A percentile compares a stretch with the other conserved stretches of the same genome.
Evolutionary conservation across 92 coral and sea anemone species (phyloP).

Genomic region (Galaxea fascicularis): DNA sequence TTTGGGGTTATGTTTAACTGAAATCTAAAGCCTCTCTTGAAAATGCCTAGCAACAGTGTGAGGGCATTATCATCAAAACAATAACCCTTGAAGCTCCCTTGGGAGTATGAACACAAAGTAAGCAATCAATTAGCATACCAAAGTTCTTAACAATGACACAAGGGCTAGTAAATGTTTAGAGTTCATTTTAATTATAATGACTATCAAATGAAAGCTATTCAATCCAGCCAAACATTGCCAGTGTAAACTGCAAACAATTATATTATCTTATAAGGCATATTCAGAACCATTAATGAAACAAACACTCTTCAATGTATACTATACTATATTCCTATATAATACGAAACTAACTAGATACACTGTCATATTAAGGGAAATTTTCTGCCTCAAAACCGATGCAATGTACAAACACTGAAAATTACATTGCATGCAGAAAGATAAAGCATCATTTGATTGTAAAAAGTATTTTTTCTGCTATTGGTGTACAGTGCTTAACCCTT

Average conservation of each 20-base stretch:
- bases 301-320: no score
- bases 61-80: conserved; percentile 31
- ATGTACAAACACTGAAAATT: no score
- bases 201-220: neutral
- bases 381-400: no score
- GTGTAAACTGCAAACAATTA: neutral
- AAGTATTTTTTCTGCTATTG: no score
- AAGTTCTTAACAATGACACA: neutral
- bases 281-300: neutral
- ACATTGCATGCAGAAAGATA: no score
- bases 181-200: conserved; percentile 17
- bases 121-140: conserved; percentile 23
- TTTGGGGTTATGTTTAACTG: conserved; percentile 48
- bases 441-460: no score
- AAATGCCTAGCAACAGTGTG: conserved; percentile 54
- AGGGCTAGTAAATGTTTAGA: conserved; percentile 1
- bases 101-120: conserved; percentile 4
- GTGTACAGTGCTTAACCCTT: no score
- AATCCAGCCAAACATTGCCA: neutral
- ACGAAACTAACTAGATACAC: no score
- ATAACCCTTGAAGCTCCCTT: neutral
- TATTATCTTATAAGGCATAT: neutral
- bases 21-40: conserved; percentile 27
- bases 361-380: no score
- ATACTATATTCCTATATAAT: no score